phyloP scores from a whole-genome alignment of 1,140 invertebrate species.

The Lineus longissimus region DNA sequence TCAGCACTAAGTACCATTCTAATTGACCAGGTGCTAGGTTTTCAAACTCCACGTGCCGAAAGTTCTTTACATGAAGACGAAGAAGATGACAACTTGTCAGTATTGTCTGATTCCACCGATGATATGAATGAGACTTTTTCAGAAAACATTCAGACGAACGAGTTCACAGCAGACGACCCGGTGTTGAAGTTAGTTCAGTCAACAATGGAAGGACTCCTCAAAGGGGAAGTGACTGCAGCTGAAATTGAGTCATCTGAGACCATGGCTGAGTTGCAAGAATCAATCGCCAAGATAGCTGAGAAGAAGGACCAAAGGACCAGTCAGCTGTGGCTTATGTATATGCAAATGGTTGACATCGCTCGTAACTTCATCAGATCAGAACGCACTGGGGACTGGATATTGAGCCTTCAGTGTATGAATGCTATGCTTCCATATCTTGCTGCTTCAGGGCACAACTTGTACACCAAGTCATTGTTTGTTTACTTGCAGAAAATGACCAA shows the following conservation, averaged over 20 bases:
- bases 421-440: slow-evolving; percentile 52
- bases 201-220: background rate
- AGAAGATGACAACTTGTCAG: too few species aligned
- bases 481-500: slow-evolving; percentile 53
- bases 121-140: too few species aligned
- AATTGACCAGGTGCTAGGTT: too few species aligned
- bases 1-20: too few species aligned
- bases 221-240: background rate
- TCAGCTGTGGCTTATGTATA: slow-evolving; percentile 28
- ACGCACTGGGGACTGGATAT: slow-evolving; percentile 28
- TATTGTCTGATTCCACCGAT: too few species aligned
- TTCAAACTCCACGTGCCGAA: too few species aligned
- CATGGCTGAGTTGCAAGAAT: background rate
- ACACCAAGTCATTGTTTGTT: slow-evolving; percentile 53
- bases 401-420: slow-evolving; percentile 24
- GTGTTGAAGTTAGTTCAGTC: too few species aligned
- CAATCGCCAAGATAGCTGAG: background rate
- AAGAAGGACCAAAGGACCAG: slow-evolving; percentile 1
- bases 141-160: too few species aligned
- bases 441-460: too few species aligned
- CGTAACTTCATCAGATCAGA: slow-evolving; percentile 29
- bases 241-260: background rate
- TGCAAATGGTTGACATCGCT: slow-evolving; percentile 31
- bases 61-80: too few species aligned
- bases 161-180: too few species aligned